These are phyloP conservation scores for Andrena minutula DNA, from an alignment of 2,888 invertebrate genomes.

Conservation along the genomic window DNA sequence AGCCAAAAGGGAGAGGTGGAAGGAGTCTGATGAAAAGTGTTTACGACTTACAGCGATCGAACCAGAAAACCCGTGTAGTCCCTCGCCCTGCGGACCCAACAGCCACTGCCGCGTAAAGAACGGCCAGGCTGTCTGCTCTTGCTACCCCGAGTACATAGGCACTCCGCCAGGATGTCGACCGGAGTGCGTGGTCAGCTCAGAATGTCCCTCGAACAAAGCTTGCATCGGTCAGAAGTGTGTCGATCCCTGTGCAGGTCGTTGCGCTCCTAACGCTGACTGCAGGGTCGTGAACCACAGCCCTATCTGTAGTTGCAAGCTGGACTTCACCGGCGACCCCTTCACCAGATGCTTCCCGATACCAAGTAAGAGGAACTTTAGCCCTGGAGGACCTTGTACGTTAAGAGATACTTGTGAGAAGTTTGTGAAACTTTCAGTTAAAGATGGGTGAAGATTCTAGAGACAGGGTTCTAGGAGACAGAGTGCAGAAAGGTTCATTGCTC, in stretches of 20 bases:
- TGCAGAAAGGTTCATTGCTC: neutral
- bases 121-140: constrained; percentile 88
- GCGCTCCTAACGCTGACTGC: constrained; percentile 88
- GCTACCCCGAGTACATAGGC: constrained; percentile 90
- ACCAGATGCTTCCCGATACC: constrained; percentile 78
- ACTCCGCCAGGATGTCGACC: constrained; percentile 92
- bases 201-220: constrained; percentile 91
- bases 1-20: neutral
- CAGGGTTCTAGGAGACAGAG: neutral
- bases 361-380: constrained; percentile 81
- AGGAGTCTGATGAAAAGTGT: neutral
- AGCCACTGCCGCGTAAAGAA: constrained; percentile 85
- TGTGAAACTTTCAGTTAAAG: neutral
- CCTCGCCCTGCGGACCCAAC: constrained; percentile 86
- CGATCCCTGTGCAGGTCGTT: constrained; percentile 86
- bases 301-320: constrained; percentile 85
- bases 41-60: constrained; percentile 83
- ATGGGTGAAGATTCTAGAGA: neutral
- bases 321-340: constrained; percentile 85
- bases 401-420: neutral
- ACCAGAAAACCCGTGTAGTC: constrained; percentile 81
- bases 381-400: neutral
- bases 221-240: constrained; percentile 93
- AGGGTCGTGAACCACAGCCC: constrained; percentile 88
- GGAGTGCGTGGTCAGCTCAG: constrained; percentile 91